These are phyloP conservation scores for Drosophila saltans DNA, from an alignment of 1,140 invertebrate species.

Conservation along the genomic window DNA sequence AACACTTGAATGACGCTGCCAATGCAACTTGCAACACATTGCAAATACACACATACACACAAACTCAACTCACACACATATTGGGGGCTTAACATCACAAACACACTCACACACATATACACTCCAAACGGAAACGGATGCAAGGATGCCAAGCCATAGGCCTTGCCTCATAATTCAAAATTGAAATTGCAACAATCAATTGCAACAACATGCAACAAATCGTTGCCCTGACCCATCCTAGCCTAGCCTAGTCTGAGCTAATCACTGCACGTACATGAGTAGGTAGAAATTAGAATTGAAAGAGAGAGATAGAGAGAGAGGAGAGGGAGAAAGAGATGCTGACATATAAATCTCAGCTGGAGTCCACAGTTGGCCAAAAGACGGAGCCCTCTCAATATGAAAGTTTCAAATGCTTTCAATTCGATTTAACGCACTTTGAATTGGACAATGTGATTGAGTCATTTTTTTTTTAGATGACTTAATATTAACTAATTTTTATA, in stretches of 20 bases:
- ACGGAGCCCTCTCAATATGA: constrained; percentile 17
- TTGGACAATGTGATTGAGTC: too few species aligned
- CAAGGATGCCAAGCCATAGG: constrained; percentile 60
- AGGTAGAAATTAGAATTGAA: not conserved
- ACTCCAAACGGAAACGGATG: constrained; percentile 45
- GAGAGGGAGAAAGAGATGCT: constrained; percentile 2
- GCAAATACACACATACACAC: constrained; percentile 39
- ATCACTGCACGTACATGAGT: constrained; percentile 65
- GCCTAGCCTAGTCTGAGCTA: constrained; percentile 33
- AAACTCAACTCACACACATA: constrained; percentile 8
- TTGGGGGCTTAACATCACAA: constrained; percentile 46
- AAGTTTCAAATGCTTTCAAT: constrained; percentile 39
- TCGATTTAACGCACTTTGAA: constrained; percentile 15
- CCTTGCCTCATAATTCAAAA: constrained; percentile 78
- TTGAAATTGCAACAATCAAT: constrained; percentile 83
- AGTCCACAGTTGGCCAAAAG: constrained; percentile 48
- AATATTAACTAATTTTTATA: too few species aligned
- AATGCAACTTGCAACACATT: constrained; percentile 81
- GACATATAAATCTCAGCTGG: constrained; percentile 56
- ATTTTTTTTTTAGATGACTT: too few species aligned
- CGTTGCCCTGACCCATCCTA: constrained; percentile 52
- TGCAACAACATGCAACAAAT: constrained; percentile 82
- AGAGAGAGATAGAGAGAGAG: constrained; percentile 12
- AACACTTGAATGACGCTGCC: constrained; percentile 81
- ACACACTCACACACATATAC: not conserved